Evolutionary conservation across 2,113 vertebrate genomes (phyloP), one percentile per base, ranked within the genome.

Genomic region (Lepisosteus osseus): DNA sequence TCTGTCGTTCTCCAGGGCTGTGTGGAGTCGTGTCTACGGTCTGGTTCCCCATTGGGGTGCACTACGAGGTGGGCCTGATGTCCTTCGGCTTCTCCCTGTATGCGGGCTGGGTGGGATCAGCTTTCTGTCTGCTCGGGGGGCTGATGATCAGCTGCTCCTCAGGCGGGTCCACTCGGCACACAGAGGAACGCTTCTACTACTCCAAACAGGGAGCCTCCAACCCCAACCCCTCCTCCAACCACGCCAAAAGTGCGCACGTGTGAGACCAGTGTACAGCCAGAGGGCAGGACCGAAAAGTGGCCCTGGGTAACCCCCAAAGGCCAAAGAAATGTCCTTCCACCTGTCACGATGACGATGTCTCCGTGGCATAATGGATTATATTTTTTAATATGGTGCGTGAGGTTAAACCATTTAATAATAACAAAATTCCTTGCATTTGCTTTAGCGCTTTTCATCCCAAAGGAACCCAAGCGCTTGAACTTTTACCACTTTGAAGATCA

Each of bases 51-150:
- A 88, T 99, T 3, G 95, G 94, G 0, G 89, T 91, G 3, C 90
- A 98, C 77, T 88, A 85, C 0, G 87, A 91, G 61, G 94, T 95
- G 67, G 89, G 90, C 69, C 93, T 99, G 45, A 94, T 98, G 91
- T 95, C 95, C 8, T 98, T 99, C 0, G 97, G 96, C 73, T 95
- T 95, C 85, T 98, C 96, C 0, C 88, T 98, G 51, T 99, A 97
- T 57, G 88, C 94, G 0, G 96, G 95, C 82, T 99, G 96, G 97
- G 91, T 96, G 0, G 96, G 95, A 13, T 89, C 94, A 0, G 91
- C 86, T 6, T 89, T 98, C 79, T 96, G 95, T 78, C 89, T 98
- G 15, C 84, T 97, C 8, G 96, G 95, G 0, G 94, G 95, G 64
- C 81, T 84, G 0, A 70, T 94, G 76, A 93, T 98, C 56, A 72